Base-by-base conservation (phyloP, 2,888 invertebrate species). In the Sinotaia quadrata region DNA sequence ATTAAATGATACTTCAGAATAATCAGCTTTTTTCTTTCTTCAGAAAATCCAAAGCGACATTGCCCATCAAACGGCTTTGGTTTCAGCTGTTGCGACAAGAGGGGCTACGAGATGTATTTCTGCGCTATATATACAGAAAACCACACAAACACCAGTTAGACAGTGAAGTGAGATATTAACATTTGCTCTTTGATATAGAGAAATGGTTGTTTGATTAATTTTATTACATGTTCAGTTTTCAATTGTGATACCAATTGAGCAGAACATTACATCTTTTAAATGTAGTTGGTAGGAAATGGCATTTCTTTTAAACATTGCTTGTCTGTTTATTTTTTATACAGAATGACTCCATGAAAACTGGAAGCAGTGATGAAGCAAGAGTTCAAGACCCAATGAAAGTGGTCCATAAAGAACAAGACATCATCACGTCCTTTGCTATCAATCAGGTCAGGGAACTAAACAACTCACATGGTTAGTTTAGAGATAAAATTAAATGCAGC, bases 351-450 rank as follows among this genome's bases (percentile, higher is more conserved):
- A 68, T 76, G 71, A 69, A 66, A 21, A 76, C 76, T 47, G 66
- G 69, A 31, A 76, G 74, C 61, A 72, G 71, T 52, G 74, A 73
- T 21, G 76, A 76, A 31, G 71, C 67, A n/a, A 61, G 77, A 58
- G 62, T 78, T 2, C 74, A 71, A 29, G 84, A 85, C 21, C 84
- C 86, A 47, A 84, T 87, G 80, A 92, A 97, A 78, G 96, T 99
- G 80, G 96, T 99, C 78, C 98, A 99, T 89, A 98, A 98, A 89
- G 99, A 99, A 86, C 97, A 97, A 89, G 99, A 99, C 89, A 95
- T 97, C 68, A 97, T 99, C 79, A 93, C 96, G 65, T 95, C 98
- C 37, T 99, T 99, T 91, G 97, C 98, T 86, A 91, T 98, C 70
- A 98, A 97, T 89, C 94, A 95, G 91, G 96, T 95, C 15, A 37